Base-by-base conservation (phyloP, 1,140 invertebrate genomes). In the Spodoptera litura region DNA sequence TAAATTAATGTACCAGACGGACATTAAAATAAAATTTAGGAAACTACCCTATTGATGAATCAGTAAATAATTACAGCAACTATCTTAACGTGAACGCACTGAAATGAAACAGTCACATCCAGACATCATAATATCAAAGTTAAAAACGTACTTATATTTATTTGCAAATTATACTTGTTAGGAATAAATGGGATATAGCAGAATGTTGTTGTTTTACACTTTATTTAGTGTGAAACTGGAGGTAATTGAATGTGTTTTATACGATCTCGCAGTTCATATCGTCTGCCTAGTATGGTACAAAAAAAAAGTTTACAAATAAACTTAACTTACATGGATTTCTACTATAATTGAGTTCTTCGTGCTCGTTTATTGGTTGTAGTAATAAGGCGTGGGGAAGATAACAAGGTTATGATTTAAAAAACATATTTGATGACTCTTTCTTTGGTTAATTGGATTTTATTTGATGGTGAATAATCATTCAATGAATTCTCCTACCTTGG, bases 131-230 rank as follows among this genome's bases (percentile, higher is more conserved):
- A 44, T 6, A 44, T 44, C 38, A 44, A 44, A 44, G 38, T 44
- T 44, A 9, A 44, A 44, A 15, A 27, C 44, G 6, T 2, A 31
- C 49, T 68, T 51, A 52, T 44, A 64, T 68, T 68, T 68, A 68
- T 68, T 68, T 11, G 44, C 49, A 68, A 68, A 68, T 68, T 68
- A 51, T 68, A 52, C 64, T 68, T 52, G 64, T 68, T 68, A 68
- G 5, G 64, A 44, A 51, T 52, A 68, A 68, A 68, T 68, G 20
- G 61, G 64, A 68, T 52, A 64, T 68, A 51, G 51, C 49, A 52
- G 62, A 25, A 52, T 68, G 64, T 52, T 52, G 64, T 68, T 68
- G 61, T 64, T 64, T 1, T 44, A 20, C 4, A 68, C 12, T 68
- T 51, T 68, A 68, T 68, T 49, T 68, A 15, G 44, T 68, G 38